Base-by-base conservation (phyloP, 30 jellyfish, hydroid and myxozoan species). In the Aurelia sp. region DNA sequence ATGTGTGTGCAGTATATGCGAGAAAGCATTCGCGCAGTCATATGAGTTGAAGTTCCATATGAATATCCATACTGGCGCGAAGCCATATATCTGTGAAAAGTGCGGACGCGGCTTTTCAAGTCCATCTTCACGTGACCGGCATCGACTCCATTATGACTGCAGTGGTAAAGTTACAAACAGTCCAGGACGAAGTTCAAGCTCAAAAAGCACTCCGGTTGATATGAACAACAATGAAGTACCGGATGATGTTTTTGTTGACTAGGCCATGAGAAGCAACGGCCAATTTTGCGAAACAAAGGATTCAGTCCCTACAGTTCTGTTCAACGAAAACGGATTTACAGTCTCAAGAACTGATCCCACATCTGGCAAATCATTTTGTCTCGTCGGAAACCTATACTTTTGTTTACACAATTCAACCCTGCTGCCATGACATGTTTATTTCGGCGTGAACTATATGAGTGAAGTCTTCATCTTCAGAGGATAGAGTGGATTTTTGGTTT, bases 121-220 rank as follows among this genome's bases (percentile, higher is more conserved):
- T 75, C 91, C 97, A n/a, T 88, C 97, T 5, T 88, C 97, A 38
- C 72, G 97, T 22, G 97, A 88, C 90, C 81, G 97, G 0, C 97
- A 88, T 75, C 53, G 72, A 20, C 82, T 65, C n/a, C 91, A 79
- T 19, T 66, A 41, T 40, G 81, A 79, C 58, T 63, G 90, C 80
- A 67, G 38, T 12, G 52, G 86, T 18, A 82, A 70, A 33, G 18
- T 71, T 13, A 15, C 74, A 20, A 41, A 15, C 18, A 73, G 76
- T 30, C 48, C 67, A n/a, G 21, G 68, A 38, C 52, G 60, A 2
- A 53, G 76, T 20, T 2, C 87, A 6, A 44, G 55, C 63, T 50
- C 80, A 7, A 55, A 67, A 67, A 67, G 78, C 65, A 16, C 87
- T 15, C 83, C 84, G 16, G 76, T 50, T 67, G 91, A 81, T 52